Percentiles rank a stretch among this genome's conserved stretches.
phyloP scores from a whole-genome alignment of 2,113 vertebrate species.

The Malurus cyaneus region DNA sequence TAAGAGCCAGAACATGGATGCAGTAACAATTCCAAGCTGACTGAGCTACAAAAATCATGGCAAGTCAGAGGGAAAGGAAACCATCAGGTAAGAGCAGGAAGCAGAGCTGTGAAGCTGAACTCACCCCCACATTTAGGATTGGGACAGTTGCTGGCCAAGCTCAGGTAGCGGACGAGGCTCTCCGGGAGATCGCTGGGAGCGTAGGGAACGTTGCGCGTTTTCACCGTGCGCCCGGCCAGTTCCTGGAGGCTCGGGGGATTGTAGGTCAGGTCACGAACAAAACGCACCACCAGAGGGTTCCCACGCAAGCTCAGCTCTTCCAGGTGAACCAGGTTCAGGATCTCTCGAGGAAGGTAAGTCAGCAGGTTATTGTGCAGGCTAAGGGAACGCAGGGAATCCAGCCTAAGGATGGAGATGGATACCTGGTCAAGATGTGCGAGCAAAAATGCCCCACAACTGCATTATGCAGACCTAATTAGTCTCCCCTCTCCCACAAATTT shows the following conservation, averaged over 20 bases:
- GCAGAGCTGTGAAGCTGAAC: not conserved
- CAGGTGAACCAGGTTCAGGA: slow-evolving; percentile 89
- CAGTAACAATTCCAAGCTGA: not conserved
- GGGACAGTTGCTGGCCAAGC: slow-evolving; percentile 94
- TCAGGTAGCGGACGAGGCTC: slow-evolving; percentile 87
- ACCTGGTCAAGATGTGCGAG: not conserved
- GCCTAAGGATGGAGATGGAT: slow-evolving; percentile 68
- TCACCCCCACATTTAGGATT: slow-evolving; percentile 95
- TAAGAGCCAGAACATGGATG: not conserved
- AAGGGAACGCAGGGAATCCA: slow-evolving; percentile 91
- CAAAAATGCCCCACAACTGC: not conserved
- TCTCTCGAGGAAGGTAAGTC: slow-evolving; percentile 95
- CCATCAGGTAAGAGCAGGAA: not conserved
- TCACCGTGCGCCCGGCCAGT: slow-evolving; percentile 77
- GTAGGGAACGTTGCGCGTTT: slow-evolving; percentile 76
- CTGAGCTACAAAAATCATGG: not conserved
- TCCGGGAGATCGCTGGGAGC: slow-evolving; percentile 81
- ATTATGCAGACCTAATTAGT: not conserved
- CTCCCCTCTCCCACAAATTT: not conserved
- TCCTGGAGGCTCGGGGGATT: slow-evolving; percentile 78
- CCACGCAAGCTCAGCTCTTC: slow-evolving; percentile 96
- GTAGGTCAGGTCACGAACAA: slow-evolving; percentile 79
- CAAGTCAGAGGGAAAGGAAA: not conserved
- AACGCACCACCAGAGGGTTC: slow-evolving; percentile 91
- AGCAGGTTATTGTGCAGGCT: slow-evolving; percentile 98